A percentile compares a stretch with the other conserved stretches of the same genome.
Evolutionary conservation across 2,888 invertebrate genomes (phyloP).

Genomic region (Patella depressa): DNA sequence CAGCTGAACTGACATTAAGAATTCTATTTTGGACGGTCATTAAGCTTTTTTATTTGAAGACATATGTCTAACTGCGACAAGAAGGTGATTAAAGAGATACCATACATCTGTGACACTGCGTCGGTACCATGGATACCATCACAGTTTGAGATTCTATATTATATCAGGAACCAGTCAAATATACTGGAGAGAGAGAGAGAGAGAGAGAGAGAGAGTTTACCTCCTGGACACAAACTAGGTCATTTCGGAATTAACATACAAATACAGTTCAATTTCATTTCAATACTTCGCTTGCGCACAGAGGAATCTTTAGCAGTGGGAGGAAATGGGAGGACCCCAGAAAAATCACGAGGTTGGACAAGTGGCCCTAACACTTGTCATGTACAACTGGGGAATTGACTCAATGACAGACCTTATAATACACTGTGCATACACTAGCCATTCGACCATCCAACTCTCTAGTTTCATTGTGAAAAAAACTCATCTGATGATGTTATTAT

Average conservation of each 20-base stretch:
- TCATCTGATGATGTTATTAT: no score
- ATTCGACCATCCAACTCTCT: no score
- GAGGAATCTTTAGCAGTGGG: constrained; percentile 15
- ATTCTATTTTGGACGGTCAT: no score
- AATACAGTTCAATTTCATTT: no score
- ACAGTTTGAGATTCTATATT: constrained; percentile 20
- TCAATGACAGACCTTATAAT: no score
- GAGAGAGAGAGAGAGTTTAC: constrained; percentile 14
- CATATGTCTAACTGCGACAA: no score
- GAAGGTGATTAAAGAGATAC: constrained; percentile 12
- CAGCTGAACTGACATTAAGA: no score
- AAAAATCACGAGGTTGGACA: not conserved
- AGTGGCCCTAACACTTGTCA: no score
- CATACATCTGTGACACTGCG: constrained; percentile 18
- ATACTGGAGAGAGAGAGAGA: constrained; percentile 18
- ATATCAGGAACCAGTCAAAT: not conserved
- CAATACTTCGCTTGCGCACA: not conserved
- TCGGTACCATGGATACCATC: constrained; percentile 16
- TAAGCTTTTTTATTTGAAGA: no score
- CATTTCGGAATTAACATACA: not conserved
- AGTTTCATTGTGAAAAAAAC: no score
- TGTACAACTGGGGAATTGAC: no score
- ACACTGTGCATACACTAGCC: no score
- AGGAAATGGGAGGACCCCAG: not conserved
- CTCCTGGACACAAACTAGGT: not conserved